phyloP scores from a whole-genome alignment of 1,140 invertebrate species.

The Drosophila parabipectinata region DNA sequence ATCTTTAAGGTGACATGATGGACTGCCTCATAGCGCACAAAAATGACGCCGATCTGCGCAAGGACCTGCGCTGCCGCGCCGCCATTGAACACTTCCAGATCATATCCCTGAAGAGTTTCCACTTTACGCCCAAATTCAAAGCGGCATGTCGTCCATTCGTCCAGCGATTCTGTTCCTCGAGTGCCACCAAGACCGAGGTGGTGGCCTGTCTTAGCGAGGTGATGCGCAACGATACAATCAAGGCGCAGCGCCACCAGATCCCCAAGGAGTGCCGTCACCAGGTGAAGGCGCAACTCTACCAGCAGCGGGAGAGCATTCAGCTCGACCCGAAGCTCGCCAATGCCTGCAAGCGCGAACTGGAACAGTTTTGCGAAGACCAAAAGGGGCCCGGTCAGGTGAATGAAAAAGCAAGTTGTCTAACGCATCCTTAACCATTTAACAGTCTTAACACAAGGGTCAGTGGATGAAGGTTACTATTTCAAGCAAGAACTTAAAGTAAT shows the following conservation, averaged over 20 bases:
- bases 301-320: constrained; percentile 93
- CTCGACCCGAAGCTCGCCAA: constrained; percentile 92
- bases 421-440: constrained; percentile 43
- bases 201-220: constrained; percentile 94
- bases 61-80: constrained; percentile 93
- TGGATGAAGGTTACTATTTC: neutral
- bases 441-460: constrained; percentile 1
- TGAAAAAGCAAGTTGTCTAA: constrained; percentile 76
- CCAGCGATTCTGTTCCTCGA: constrained; percentile 90
- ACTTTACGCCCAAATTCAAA: constrained; percentile 98
- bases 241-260: constrained; percentile 90
- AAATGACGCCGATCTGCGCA: constrained; percentile 90
- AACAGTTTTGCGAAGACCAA: constrained; percentile 89
- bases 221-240: constrained; percentile 94
- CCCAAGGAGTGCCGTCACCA: constrained; percentile 94
- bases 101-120: constrained; percentile 96
- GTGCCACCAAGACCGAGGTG: constrained; percentile 93
- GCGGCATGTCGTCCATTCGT: constrained; percentile 95
- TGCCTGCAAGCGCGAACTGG: constrained; percentile 91
- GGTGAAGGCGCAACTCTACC: constrained; percentile 93
- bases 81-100: constrained; percentile 97
- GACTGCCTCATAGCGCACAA: constrained; percentile 97
- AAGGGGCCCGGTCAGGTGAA: constrained; percentile 92
- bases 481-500: neutral
- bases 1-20: constrained; percentile 89